Base-by-base conservation (phyloP, 2,888 invertebrate species). In the Andrena dorsata region DNA sequence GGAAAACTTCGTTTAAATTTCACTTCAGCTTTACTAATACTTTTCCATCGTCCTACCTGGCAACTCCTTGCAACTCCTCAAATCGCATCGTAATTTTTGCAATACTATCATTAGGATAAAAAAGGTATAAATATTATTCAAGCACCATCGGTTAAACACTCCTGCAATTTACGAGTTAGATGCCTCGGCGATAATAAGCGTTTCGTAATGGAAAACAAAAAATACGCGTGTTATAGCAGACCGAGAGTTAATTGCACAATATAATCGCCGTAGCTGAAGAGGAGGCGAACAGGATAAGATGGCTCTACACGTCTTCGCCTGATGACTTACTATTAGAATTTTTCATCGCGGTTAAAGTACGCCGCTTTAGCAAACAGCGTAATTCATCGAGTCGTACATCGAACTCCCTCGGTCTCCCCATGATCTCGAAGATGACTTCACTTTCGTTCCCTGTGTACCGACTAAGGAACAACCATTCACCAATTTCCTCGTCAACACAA, bases 161-260 rank as follows among this genome's bases (percentile, higher is more conserved):
- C 56, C 56, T 56, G 10, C 23, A 56, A 26, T 3, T 8, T 16
- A 41, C 16, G 23, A 35, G 41, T 76, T 41, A 28, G 47, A 41
- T 47, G 35, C 69, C 47, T 16, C n/a, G 10, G 8, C 8, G 13
- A 32, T 58, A 75, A 73, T 30, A 63, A 56, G 63, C 28, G 63
- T 28, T 72, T 30, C 28, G 23, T 26, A 64, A 47, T 23, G n/a
- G 32, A 30, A 30, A 5, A 16, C 23, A 74, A 73, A 76, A 73
- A 32, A 16, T 23, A 8, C 66, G 5, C 60, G 63, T 7, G 23
- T 73, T 28, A 26, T 53, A 41, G 53, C 23, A 56, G 23, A 26
- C 23, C 10, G 28, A 49, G 30, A 74, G 74, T 56, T 81, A 81
- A 74, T 82, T 74, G 80, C 80, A n/a, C 72, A 76, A 66, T 53